Percentiles rank a stretch among this genome's conserved stretches.
Evolutionary conservation across 30 jellyfish, hydroid and myxozoan species (phyloP).

Genomic region (Turritopsis dohrnii): DNA sequence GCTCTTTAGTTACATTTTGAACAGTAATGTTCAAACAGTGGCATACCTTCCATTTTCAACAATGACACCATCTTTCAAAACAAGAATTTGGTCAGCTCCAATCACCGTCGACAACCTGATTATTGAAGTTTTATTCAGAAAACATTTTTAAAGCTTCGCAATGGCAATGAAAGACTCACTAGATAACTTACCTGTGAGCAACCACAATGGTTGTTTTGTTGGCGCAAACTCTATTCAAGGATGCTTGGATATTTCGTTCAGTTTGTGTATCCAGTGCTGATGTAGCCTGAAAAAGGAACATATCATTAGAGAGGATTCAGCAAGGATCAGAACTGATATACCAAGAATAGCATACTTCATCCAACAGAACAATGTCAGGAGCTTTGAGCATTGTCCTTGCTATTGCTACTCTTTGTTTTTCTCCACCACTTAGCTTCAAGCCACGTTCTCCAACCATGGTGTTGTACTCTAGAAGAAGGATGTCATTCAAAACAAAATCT

Average conservation of each 20-base stretch:
- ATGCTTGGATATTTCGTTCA: constrained; percentile 91
- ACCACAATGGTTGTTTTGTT: constrained; percentile 83
- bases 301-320: background rate
- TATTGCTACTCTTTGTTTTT: constrained; percentile 96
- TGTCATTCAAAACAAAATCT: background rate
- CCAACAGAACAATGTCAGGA: constrained; percentile 85
- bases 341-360: constrained; percentile 46
- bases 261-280: constrained; percentile 96
- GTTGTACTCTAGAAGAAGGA: constrained; percentile 56
- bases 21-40: background rate
- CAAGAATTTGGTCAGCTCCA: constrained; percentile 92
- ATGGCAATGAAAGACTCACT: no score
- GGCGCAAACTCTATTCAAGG: constrained; percentile 74
- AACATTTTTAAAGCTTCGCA: no score
- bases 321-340: background rate
- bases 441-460: constrained; percentile 98
- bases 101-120: constrained; percentile 84
- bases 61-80: constrained; percentile 82
- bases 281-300: constrained; percentile 69
- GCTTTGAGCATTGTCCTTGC: constrained; percentile 97
- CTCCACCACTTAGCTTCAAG: constrained; percentile 98
- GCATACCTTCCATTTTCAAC: constrained; percentile 93
- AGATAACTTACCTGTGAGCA: constrained; percentile 83
- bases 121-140: background rate
- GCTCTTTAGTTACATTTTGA: background rate